phyloP scores from a whole-genome alignment of 2,888 invertebrate genomes.

The Metellina segmentata region DNA sequence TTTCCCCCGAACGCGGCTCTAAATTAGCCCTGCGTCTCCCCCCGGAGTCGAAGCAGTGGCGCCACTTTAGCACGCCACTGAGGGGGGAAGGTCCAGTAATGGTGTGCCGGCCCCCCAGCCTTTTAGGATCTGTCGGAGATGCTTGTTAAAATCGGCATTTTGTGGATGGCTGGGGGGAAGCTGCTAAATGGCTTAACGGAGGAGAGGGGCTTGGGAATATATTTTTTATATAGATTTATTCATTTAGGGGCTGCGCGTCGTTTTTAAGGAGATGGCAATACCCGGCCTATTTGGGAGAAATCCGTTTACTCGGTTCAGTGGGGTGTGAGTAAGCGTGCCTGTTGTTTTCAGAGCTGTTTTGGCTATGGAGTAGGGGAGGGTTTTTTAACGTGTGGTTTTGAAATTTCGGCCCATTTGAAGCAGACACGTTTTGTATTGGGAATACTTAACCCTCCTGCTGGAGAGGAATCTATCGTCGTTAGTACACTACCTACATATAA shows the following conservation, averaged over 20 bases:
- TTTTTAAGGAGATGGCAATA: slow-evolving; percentile 22
- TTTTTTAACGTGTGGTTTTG: neutral
- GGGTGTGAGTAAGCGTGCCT: neutral
- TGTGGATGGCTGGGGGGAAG: slow-evolving; percentile 35
- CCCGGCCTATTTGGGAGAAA: slow-evolving; percentile 33
- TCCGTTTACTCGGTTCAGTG: slow-evolving; percentile 36
- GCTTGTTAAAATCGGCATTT: slow-evolving; percentile 75
- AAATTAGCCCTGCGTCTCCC: slow-evolving; percentile 69
- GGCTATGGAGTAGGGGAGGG: neutral
- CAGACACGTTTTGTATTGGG: neutral
- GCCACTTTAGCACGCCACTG: slow-evolving; percentile 76
- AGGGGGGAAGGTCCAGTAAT: slow-evolving; percentile 46
- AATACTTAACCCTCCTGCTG: neutral
- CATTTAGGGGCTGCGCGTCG: slow-evolving; percentile 34
- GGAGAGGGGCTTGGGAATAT: slow-evolving; percentile 31
- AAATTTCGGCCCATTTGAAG: no score
- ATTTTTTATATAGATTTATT: slow-evolving; percentile 66
- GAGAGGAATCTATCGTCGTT: no score
- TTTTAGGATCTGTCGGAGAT: slow-evolving; percentile 48
- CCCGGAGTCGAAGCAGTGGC: slow-evolving; percentile 65
- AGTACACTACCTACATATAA: no score
- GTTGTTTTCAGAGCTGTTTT: slow-evolving; percentile 8
- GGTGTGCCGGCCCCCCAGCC: slow-evolving; percentile 30
- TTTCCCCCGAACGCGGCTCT: slow-evolving; percentile 52
- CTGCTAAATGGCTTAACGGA: slow-evolving; percentile 73